Conservation (phyloP, 2,797 vertebrate genomes). For the Ptychadena robeensis region DNA sequence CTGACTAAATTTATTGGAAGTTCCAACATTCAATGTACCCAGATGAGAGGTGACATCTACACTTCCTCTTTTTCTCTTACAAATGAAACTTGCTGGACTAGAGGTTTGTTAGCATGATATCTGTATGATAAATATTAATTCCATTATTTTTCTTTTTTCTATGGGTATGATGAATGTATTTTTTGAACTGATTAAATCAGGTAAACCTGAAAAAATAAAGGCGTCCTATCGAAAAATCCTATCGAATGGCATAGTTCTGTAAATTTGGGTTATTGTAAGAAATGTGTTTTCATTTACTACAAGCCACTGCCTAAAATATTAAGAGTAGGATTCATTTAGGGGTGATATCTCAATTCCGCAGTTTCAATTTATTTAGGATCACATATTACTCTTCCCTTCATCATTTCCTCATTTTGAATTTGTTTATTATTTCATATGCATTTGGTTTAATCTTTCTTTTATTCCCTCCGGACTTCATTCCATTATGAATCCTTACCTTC, state of each 20-base stretch:
- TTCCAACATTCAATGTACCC: too few species aligned
- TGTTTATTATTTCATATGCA: constrained; percentile 43
- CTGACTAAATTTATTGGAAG: too few species aligned
- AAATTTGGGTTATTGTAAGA: neutral
- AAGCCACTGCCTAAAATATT: neutral
- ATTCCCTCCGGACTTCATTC: constrained; percentile 2
- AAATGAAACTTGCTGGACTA: too few species aligned
- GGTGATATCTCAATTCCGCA: neutral
- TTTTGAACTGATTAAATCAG: neutral
- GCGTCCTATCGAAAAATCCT: neutral
- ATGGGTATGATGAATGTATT: neutral
- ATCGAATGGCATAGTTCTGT: neutral
- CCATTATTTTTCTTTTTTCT: neutral
- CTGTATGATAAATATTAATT: neutral
- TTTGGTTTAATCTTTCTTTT: constrained; percentile 37
- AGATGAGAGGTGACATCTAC: too few species aligned
- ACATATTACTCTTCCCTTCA: neutral
- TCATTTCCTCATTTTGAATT: constrained; percentile 21
- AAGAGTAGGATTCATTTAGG: neutral
- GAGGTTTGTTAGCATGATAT: too few species aligned
- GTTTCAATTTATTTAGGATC: neutral
- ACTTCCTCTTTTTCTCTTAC: too few species aligned
- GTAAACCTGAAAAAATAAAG: neutral
- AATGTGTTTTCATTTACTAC: neutral
- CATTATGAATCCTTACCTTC: constrained; percentile 10